Evolutionary conservation across 2,113 vertebrate genomes (phyloP).

Genomic region (Ariopsis seemanni): DNA sequence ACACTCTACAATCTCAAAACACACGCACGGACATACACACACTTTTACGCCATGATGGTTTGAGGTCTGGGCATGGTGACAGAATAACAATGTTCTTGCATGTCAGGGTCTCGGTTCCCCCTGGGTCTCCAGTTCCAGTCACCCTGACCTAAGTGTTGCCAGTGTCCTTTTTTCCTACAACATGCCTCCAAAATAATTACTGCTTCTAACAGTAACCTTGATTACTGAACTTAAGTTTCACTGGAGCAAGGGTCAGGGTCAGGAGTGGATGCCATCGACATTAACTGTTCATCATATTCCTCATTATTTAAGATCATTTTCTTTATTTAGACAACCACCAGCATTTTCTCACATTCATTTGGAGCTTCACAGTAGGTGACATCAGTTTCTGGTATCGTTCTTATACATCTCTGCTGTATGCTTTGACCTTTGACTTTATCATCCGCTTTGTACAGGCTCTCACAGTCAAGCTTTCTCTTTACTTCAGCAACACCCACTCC

Average conservation of each 20-base stretch:
- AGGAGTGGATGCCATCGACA: not conserved
- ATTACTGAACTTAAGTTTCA: not conserved
- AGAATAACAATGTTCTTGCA: constrained; percentile 18
- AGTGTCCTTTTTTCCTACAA: not conserved
- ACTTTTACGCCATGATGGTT: constrained; percentile 16
- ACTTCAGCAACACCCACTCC: constrained; percentile 56
- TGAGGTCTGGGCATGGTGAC: constrained; percentile 34
- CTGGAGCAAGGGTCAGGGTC: not conserved
- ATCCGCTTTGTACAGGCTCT: constrained; percentile 24
- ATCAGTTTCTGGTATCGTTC: constrained; percentile 2
- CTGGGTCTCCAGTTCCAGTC: not conserved
- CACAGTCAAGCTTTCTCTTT: constrained; percentile 45
- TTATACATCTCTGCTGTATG: constrained; percentile 39
- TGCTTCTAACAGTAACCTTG: not conserved
- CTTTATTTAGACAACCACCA: not conserved
- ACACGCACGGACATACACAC: constrained; percentile 22
- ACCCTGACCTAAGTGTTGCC: constrained; percentile 7
- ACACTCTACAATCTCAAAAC: constrained; percentile 54
- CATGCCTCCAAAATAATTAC: not conserved
- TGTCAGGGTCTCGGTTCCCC: constrained; percentile 17
- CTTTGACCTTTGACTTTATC: constrained; percentile 49
- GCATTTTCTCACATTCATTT: not conserved
- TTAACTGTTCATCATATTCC: not conserved
- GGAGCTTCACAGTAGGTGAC: not conserved
- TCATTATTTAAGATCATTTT: not conserved